Evolutionary conservation across 2,113 vertebrate genomes (phyloP).

Genomic region (Pteruthius melanotis): DNA sequence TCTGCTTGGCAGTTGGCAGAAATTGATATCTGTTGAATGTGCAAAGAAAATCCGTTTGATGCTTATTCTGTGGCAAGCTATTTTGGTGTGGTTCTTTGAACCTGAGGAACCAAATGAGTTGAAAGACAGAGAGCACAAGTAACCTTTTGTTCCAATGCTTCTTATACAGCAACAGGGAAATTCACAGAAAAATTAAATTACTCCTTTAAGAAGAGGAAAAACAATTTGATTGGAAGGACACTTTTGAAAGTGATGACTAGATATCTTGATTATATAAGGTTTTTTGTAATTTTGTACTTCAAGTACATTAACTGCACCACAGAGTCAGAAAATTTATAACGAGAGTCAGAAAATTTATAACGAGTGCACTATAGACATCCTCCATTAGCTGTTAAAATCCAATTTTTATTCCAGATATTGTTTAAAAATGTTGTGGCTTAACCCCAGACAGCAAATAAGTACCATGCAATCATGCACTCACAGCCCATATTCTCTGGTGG

Average conservation of each 20-base stretch:
- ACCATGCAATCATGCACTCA: not conserved
- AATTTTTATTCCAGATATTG: not conserved
- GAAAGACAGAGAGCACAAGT: not conserved
- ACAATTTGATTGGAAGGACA: not conserved
- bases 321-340: not conserved
- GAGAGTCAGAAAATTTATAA: not conserved
- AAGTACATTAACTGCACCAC: not conserved
- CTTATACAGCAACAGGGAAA: not conserved
- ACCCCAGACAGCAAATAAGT: not conserved
- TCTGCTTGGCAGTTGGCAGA: not conserved
- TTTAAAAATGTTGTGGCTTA: not conserved
- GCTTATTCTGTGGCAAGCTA: not conserved
- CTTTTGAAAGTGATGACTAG: not conserved
- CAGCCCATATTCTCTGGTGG: fast-evolving
- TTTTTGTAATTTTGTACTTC: not conserved
- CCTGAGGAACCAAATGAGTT: not conserved
- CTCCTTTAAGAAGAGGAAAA: not conserved
- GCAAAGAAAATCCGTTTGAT: not conserved
- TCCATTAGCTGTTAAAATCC: not conserved
- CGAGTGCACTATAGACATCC: not conserved
- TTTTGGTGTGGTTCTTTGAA: constrained; percentile 9
- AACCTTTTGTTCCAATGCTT: not conserved
- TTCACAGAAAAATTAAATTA: not conserved
- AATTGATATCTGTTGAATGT: not conserved
- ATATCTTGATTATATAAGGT: not conserved